Conservation (phyloP, 2,888 invertebrate species). For the Nomada ferruginata region DNA sequence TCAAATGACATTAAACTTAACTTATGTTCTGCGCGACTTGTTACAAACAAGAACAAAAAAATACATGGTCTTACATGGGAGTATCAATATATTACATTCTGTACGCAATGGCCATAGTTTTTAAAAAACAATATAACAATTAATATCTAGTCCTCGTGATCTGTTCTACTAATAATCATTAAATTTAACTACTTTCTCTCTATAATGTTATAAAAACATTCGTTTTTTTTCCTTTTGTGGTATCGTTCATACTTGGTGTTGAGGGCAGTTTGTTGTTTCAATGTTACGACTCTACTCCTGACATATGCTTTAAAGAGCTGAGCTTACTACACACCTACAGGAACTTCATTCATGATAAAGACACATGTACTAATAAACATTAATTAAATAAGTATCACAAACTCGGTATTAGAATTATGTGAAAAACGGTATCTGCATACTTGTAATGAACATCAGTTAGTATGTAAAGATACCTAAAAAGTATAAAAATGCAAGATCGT, state of each 20-base stretch:
- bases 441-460: slow-evolving; percentile 37
- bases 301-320: slow-evolving; percentile 42
- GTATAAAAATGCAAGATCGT: slow-evolving; percentile 34
- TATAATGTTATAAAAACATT: slow-evolving; percentile 71
- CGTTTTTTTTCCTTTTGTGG: slow-evolving; percentile 52
- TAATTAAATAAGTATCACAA: slow-evolving; percentile 52
- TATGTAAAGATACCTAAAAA: slow-evolving; percentile 42
- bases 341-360: slow-evolving; percentile 64
- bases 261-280: slow-evolving; percentile 77
- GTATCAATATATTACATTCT: slow-evolving; percentile 71
- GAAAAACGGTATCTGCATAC: slow-evolving; percentile 25
- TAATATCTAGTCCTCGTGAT: slow-evolving; percentile 66
- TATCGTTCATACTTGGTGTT: slow-evolving; percentile 66
- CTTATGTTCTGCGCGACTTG: slow-evolving; percentile 64
- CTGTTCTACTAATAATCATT: slow-evolving; percentile 65
- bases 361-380: slow-evolving; percentile 44
- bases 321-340: slow-evolving; percentile 56
- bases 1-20: slow-evolving; percentile 70
- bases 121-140: slow-evolving; percentile 72
- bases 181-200: slow-evolving; percentile 64
- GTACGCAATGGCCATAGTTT: slow-evolving; percentile 63
- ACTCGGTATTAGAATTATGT: slow-evolving; percentile 29
- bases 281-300: slow-evolving; percentile 73
- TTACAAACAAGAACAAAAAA: slow-evolving; percentile 62
- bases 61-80: slow-evolving; percentile 65